phyloP scores from a whole-genome alignment of 2,888 invertebrate species.

The Lycaena phlaeas region DNA sequence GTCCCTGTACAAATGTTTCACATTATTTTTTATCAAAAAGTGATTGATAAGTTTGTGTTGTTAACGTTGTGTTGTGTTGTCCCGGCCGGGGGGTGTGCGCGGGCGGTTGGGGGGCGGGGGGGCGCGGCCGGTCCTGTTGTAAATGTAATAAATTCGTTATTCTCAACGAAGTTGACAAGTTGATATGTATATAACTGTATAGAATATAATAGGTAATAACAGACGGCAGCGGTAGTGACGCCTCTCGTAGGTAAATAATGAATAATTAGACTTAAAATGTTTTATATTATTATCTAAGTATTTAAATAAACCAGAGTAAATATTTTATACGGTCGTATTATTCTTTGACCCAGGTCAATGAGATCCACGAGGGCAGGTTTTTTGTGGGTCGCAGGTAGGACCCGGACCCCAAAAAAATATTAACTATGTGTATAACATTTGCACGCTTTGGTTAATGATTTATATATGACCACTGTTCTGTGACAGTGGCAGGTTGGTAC shows the following conservation, averaged over 20 bases:
- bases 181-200: slow-evolving; percentile 33
- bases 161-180: slow-evolving; percentile 33
- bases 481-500: neutral
- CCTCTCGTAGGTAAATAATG: slow-evolving; percentile 44
- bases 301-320: slow-evolving; percentile 65
- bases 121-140: no score
- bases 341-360: slow-evolving; percentile 50
- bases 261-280: slow-evolving; percentile 57
- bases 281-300: slow-evolving; percentile 64
- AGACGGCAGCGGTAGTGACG: slow-evolving; percentile 32
- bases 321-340: slow-evolving; percentile 58
- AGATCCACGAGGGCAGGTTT: slow-evolving; percentile 21
- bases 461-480: neutral
- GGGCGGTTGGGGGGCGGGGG: no score
- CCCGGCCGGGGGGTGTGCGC: neutral
- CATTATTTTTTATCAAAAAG: neutral
- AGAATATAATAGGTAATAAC: slow-evolving; percentile 28
- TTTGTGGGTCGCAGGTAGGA: slow-evolving; percentile 31
- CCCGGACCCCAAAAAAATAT: slow-evolving; percentile 2
- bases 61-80: neutral
- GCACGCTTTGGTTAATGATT: slow-evolving; percentile 3
- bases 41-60: neutral
- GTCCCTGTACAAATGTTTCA: neutral
- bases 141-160: slow-evolving; percentile 32
- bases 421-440: neutral